Evolutionary conservation across 2,113 vertebrate genomes (phyloP), one percentile per base, ranked within the genome.

Genomic region (Ceyx margarethae): DNA sequence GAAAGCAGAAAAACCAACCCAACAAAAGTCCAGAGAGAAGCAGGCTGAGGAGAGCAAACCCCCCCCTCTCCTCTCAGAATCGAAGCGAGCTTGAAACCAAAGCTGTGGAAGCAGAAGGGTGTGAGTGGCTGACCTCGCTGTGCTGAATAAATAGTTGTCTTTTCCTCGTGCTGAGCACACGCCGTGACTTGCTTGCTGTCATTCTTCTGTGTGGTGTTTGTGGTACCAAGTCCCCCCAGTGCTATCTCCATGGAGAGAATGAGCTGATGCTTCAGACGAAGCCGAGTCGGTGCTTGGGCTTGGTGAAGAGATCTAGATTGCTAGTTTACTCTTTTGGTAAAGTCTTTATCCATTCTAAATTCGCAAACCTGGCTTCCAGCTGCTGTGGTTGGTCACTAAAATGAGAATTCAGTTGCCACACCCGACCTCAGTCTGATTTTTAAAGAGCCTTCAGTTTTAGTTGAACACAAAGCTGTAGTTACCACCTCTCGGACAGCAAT

Each of bases 101-200:
- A 60, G 50, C 29, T 86, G 90, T 85, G 0, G 1, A 60, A 94
- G 92, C 76, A 78, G 90, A 89, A 94, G 92, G 92, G 94, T 54
- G 68, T 57, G 43, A 85, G 33, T 64, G 87, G 76, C 75, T 93
- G 87, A 87, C 45, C 92, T 94, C 91, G 92, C 96, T 95, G 92
- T 87, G 94, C 95, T 96, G 92, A 96, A 96, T 96, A 96, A 96
- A 95, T 93, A 94, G 95, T 85, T 92, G 95, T 96, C 88, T 94
- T 95, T 91, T 93, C 92, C 92, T 92, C 4, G 18, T 82, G 82
- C 82, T 60, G 94, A 96, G 92, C 95, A 94, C 95, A 94, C 10
- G 75, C 92, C 31, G 82, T 92, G 87, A 67, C 92, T 96, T 91
- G 91, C 91, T 94, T 92, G 94, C 64, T 77, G 92, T 94, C 79